These are phyloP conservation scores for Labroides dimidiatus DNA, from an alignment of 2,797 vertebrate genomes.

Conservation along the genomic window DNA sequence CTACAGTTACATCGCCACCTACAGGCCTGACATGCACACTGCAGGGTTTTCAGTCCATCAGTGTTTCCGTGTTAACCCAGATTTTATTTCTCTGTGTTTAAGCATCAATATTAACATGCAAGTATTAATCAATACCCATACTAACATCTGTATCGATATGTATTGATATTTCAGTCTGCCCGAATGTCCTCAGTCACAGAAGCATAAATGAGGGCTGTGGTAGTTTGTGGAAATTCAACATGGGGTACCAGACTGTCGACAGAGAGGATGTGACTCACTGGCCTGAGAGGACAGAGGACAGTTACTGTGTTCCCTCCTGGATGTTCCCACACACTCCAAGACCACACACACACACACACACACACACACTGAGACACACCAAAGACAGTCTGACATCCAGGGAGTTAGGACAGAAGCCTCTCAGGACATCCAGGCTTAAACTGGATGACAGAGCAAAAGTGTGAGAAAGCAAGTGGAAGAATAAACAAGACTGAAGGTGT, in stretches of 20 bases:
- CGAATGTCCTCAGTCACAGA: not conserved
- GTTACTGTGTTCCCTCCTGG: slow-evolving; percentile 2
- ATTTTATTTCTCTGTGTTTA: no score
- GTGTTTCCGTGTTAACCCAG: no score
- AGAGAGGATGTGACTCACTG: not conserved
- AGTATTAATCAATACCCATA: no score
- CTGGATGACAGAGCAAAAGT: not conserved
- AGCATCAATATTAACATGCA: no score
- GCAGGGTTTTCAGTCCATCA: no score
- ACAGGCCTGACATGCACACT: no score
- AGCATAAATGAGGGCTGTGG: no score
- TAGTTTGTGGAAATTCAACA: not conserved
- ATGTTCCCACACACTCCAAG: not conserved
- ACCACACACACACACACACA: no score
- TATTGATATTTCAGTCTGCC: no score
- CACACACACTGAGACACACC: slow-evolving; percentile 8
- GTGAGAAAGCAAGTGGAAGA: not conserved
- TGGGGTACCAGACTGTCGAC: not conserved
- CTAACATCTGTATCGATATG: no score
- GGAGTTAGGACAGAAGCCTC: not conserved
- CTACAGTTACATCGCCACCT: no score
- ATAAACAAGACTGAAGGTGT: not conserved
- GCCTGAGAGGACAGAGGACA: slow-evolving; percentile 4
- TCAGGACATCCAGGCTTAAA: not conserved
- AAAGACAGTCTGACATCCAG: slow-evolving; percentile 21